phyloP scores from a whole-genome alignment of 92 coral and sea anemone genomes.

The Parazoanthus atlanticus region DNA sequence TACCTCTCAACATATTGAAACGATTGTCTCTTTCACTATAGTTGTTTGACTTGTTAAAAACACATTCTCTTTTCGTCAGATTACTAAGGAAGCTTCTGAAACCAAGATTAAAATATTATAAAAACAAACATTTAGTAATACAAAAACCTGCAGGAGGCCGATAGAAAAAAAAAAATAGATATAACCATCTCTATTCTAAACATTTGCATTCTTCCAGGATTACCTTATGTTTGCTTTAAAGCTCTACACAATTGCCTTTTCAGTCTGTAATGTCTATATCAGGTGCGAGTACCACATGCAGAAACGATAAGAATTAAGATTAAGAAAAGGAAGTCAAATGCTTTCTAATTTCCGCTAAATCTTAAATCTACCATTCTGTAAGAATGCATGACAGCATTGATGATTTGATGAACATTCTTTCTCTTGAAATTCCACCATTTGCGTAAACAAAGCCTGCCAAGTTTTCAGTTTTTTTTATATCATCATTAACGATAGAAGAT shows the following conservation, averaged over 20 bases:
- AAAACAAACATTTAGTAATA: slow-evolving; percentile 32
- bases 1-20: background rate
- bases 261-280: background rate
- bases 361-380: background rate
- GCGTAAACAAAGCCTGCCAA: background rate
- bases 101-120: slow-evolving; percentile 7
- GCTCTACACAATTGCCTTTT: background rate
- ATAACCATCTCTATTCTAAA: slow-evolving; percentile 1
- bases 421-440: background rate
- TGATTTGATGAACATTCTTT: background rate
- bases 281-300: background rate
- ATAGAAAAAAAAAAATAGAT: slow-evolving; percentile 2
- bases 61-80: slow-evolving; percentile 3
- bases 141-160: slow-evolving; percentile 24
- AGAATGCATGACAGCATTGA: background rate
- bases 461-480: background rate
- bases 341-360: slow-evolving; percentile 6
- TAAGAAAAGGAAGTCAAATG: slow-evolving; percentile 6
- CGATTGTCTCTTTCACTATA: background rate
- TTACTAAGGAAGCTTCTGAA: background rate
- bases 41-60: slow-evolving; percentile 3
- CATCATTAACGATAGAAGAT: background rate
- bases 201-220: slow-evolving; percentile 7
- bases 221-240: background rate
- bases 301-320: background rate